Evolutionary conservation across 2,113 vertebrate genomes (phyloP).

Genomic region (Myanophis thanlyinensis): DNA sequence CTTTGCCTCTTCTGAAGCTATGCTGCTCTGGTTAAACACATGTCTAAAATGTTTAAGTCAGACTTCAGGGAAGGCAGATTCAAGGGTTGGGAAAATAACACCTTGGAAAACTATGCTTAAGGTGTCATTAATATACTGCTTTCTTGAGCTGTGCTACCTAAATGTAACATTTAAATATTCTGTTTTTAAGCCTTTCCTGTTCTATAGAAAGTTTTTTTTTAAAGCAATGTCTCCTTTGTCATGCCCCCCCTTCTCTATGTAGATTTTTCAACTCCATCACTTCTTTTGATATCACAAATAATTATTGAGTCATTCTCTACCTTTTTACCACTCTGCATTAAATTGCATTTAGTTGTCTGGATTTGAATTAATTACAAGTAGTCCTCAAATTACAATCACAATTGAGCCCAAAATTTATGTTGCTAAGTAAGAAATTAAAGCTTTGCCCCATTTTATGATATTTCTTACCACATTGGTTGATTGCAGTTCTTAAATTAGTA

Average conservation of each 20-base stretch:
- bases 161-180: background rate
- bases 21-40: background rate
- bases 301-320: background rate
- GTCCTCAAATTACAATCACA: background rate
- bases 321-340: background rate
- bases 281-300: background rate
- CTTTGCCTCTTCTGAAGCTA: background rate
- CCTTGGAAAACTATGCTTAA: background rate
- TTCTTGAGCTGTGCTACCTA: background rate
- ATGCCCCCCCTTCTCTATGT: background rate
- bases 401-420: background rate
- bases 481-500: background rate
- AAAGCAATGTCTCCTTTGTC: background rate
- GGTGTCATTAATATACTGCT: background rate
- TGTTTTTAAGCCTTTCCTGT: background rate
- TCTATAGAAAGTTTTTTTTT: background rate
- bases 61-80: rapidly evolving
- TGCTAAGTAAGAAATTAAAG: background rate
- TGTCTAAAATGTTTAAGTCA: conserved; percentile 9
- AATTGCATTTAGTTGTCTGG: background rate
- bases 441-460: background rate
- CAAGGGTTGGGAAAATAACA: background rate
- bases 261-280: background rate
- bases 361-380: background rate
- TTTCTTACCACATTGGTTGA: background rate